A percentile compares a stretch with the other conserved stretches of the same genome.
phyloP scores from a whole-genome alignment of 1,140 invertebrate species.

The Ruditapes philippinarum region DNA sequence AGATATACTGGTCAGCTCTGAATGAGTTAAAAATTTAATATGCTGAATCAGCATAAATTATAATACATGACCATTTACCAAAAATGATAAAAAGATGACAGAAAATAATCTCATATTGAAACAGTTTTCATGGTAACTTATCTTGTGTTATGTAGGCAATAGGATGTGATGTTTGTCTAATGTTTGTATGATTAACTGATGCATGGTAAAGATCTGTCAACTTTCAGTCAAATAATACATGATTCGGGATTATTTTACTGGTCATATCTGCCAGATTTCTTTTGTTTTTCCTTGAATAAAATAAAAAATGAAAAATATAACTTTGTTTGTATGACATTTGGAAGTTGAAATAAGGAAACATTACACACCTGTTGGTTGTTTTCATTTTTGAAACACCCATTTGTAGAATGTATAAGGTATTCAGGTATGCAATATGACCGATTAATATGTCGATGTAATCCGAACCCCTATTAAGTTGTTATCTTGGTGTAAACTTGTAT shows the following conservation, averaged over 20 bases:
- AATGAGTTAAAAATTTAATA: too few species aligned
- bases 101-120: too few species aligned
- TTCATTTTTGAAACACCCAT: background rate
- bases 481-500: background rate
- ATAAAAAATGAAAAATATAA: background rate
- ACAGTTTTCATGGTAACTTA: background rate
- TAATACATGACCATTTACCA: too few species aligned
- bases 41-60: too few species aligned
- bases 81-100: too few species aligned
- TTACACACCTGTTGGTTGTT: background rate
- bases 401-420: too few species aligned
- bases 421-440: background rate
- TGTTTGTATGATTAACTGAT: background rate
- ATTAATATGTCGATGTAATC: background rate
- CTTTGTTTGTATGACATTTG: background rate
- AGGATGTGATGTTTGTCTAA: too few species aligned
- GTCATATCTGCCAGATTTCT: background rate
- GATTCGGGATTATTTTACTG: background rate
- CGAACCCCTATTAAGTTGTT: background rate
- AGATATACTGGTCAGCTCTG: too few species aligned
- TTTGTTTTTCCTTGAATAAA: background rate
- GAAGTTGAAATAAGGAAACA: background rate
- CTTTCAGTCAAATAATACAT: background rate
- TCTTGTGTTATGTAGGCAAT: background rate
- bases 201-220: background rate